These are phyloP conservation scores for Ormyrus nitidulus DNA, from an alignment of 2,888 invertebrate genomes.

Conservation along the genomic window DNA sequence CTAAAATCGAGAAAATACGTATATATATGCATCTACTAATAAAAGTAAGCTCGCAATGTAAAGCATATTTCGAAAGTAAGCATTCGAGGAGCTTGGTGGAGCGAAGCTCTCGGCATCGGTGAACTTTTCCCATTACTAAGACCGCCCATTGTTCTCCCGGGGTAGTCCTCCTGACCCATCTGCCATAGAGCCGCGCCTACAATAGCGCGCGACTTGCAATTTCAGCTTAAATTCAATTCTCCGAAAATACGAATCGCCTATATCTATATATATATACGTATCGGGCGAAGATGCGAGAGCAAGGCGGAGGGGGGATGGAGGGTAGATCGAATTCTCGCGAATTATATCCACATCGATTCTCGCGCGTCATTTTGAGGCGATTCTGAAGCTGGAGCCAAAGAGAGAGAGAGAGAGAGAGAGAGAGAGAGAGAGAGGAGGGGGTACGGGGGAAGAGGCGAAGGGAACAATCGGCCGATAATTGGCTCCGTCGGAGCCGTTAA, in stretches of 20 bases:
- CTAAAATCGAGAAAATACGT: no score
- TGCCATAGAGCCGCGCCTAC: no score
- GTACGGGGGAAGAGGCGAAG: not conserved
- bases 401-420: not conserved
- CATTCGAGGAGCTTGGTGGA: no score
- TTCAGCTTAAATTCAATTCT: no score
- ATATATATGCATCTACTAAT: no score
- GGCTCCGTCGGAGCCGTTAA: constrained; percentile 47
- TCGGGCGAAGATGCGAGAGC: not conserved
- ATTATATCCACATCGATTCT: constrained; percentile 5
- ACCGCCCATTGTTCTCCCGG: not conserved
- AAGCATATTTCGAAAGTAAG: no score
- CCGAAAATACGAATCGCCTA: no score
- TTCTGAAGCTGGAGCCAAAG: not conserved
- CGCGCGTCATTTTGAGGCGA: constrained; percentile 7
- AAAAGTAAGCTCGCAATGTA: no score
- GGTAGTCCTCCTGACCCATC: no score
- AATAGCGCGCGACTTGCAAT: no score
- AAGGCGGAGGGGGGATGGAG: not conserved
- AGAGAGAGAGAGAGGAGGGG: no score
- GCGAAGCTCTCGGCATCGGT: not conserved
- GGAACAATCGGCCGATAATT: constrained; percentile 53
- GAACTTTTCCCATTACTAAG: constrained; percentile 13
- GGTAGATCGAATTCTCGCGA: not conserved
- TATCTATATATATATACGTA: not conserved